Percentiles rank a stretch among this genome's conserved stretches.
Evolutionary conservation across 2,113 vertebrate genomes (phyloP).

Genomic region (Calonectris borealis): DNA sequence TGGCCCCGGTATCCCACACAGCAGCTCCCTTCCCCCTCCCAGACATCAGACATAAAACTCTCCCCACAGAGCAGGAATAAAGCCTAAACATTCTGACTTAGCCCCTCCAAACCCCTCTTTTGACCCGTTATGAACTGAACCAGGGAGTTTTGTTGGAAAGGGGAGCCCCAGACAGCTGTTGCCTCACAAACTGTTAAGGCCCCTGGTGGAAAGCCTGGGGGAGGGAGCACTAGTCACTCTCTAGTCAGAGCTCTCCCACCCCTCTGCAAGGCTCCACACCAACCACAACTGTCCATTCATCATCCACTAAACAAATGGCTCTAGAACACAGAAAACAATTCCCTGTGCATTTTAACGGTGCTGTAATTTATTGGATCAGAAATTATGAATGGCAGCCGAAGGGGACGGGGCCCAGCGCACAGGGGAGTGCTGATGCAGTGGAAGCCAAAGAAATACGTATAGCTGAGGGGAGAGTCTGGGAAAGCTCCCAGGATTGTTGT

Average conservation of each 20-base stretch:
- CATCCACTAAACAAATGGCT: constrained; percentile 58
- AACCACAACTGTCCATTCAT: constrained; percentile 17
- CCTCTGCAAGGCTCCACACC: background rate
- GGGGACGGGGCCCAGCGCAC: background rate
- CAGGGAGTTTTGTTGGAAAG: background rate
- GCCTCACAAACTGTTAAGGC: background rate
- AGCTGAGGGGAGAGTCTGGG: background rate
- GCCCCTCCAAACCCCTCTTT: background rate
- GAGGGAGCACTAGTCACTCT: background rate
- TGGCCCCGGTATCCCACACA: background rate
- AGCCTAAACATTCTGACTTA: background rate
- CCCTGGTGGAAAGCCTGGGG: background rate
- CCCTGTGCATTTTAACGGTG: constrained; percentile 37
- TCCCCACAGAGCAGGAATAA: background rate
- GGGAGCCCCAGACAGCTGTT: background rate
- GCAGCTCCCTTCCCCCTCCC: background rate
- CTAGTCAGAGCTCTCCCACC: background rate
- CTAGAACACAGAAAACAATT: constrained; percentile 61
- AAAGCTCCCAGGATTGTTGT: background rate
- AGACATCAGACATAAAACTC: background rate
- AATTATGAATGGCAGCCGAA: constrained; percentile 43
- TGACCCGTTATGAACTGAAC: background rate
- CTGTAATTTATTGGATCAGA: constrained; percentile 59
- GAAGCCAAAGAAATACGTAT: background rate
- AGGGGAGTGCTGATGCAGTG: background rate